Conservation (phyloP, 2,113 vertebrate genomes). For the Muscicapa adusta region DNA sequence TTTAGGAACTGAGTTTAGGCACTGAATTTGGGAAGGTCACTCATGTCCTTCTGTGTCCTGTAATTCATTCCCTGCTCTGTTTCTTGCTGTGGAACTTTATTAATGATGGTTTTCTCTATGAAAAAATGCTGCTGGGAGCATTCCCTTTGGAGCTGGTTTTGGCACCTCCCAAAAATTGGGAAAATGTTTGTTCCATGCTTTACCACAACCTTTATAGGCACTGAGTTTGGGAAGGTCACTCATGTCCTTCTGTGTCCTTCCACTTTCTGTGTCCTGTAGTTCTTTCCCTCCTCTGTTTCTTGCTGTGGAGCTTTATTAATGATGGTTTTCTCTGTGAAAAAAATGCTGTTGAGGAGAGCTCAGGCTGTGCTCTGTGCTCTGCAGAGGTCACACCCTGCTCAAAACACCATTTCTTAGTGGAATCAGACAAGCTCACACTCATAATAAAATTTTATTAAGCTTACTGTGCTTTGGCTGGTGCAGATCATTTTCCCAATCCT, state of each 20-base stretch:
- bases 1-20: too few species aligned
- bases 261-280: background rate
- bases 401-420: background rate
- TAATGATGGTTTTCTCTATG: background rate
- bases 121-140: background rate
- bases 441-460: background rate
- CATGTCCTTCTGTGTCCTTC: background rate
- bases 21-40: background rate
- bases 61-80: background rate
- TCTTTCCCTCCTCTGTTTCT: background rate
- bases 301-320: background rate
- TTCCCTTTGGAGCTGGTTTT: background rate
- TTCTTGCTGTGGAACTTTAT: background rate
- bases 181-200: fast-evolving
- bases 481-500: background rate
- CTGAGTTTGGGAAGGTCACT: background rate
- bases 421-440: background rate
- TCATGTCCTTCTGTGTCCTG: background rate
- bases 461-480: background rate
- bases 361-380: too few species aligned
- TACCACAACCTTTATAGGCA: fast-evolving
- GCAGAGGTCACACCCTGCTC: too few species aligned
- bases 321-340: background rate
- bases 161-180: background rate
- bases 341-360: background rate